Evolutionary conservation across 2,797 vertebrate species (phyloP).

Genomic region (Tragelaphus oryx): DNA sequence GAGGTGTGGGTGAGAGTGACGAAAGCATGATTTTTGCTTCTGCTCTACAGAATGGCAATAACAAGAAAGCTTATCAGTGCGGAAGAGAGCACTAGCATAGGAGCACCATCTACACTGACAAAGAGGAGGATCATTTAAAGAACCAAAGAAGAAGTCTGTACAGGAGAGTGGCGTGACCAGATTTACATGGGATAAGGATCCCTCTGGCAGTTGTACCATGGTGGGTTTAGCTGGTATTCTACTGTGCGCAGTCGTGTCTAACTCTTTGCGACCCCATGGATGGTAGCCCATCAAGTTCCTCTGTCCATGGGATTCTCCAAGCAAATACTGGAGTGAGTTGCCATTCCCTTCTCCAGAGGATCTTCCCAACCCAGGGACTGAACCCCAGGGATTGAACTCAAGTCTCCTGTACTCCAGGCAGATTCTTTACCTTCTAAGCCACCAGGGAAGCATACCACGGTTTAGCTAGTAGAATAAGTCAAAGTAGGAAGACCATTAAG

Average conservation of each 20-base stretch:
- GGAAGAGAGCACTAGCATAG: neutral
- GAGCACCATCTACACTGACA: neutral
- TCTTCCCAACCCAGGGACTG: neutral
- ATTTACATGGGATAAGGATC: neutral
- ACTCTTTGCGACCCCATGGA: neutral
- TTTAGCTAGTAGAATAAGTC: neutral
- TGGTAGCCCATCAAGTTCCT: rapidly evolving
- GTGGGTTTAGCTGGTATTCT: neutral
- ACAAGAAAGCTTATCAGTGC: neutral
- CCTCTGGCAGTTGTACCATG: neutral
- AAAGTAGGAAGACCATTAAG: neutral
- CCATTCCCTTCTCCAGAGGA: neutral
- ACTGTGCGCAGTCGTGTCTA: rapidly evolving
- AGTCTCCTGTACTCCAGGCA: neutral
- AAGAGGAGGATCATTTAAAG: neutral
- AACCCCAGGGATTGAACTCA: neutral
- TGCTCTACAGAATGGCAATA: neutral
- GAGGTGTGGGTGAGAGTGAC: neutral
- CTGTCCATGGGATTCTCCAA: neutral
- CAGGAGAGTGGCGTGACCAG: neutral
- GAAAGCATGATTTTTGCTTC: neutral
- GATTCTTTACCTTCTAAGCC: neutral
- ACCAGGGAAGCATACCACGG: neutral
- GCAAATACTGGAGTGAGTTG: neutral
- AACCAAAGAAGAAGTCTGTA: neutral